Percentiles rank a stretch among this genome's conserved stretches.
Evolutionary conservation across 1,140 invertebrate species (phyloP).

Genomic region (Brachionus sp.): DNA sequence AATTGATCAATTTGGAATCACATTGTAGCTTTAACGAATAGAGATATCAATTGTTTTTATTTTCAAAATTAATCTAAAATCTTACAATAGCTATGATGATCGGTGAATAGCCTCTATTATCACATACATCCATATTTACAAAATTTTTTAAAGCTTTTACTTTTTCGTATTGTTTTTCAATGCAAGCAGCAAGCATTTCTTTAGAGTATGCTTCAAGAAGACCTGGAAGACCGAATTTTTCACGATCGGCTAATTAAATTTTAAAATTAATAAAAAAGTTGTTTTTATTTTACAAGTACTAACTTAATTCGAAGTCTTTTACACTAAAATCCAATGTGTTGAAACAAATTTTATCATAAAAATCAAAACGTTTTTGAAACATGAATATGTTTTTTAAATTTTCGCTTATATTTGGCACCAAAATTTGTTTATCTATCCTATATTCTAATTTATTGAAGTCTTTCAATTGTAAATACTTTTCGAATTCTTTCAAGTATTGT

Average conservation of each 20-base stretch:
- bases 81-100: slow-evolving; percentile 20
- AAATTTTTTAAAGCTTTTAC: slow-evolving; percentile 11
- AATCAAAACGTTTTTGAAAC: background rate
- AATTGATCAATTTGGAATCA: slow-evolving; percentile 50
- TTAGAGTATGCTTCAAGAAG: background rate
- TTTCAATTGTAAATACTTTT: slow-evolving; percentile 29
- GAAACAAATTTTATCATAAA: slow-evolving; percentile 9
- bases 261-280: background rate
- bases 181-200: slow-evolving; percentile 19
- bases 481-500: slow-evolving; percentile 33
- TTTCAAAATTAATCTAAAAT: background rate
- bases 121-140: slow-evolving; percentile 43
- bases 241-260: slow-evolving; percentile 7
- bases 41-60: background rate
- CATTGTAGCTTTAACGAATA: background rate
- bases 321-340: background rate
- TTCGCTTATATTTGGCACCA: background rate
- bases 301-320: slow-evolving; percentile 5
- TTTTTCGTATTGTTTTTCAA: slow-evolving; percentile 1
- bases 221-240: background rate
- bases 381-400: slow-evolving; percentile 14
- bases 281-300: background rate
- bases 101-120: slow-evolving; percentile 28
- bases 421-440: background rate
- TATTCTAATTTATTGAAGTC: slow-evolving; percentile 23